Evolutionary conservation across 2,888 invertebrate species (phyloP).

Genomic region (Mythimna loreyi): DNA sequence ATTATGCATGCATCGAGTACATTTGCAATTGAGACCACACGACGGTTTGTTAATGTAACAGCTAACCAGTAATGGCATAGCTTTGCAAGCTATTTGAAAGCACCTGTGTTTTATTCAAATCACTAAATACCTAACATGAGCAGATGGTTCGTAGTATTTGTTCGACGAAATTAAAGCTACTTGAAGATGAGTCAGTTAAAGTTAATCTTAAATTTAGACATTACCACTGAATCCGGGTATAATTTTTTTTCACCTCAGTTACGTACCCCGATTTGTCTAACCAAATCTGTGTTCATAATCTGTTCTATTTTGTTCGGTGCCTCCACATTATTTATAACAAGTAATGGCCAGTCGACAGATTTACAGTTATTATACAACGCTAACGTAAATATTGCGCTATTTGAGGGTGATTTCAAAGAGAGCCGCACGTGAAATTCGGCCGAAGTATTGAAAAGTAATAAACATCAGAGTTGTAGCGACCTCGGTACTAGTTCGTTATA

Average conservation of each 20-base stretch:
- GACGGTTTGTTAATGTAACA: slow-evolving; percentile 52
- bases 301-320: slow-evolving; percentile 81
- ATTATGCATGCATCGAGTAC: slow-evolving; percentile 51
- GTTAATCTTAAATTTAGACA: slow-evolving; percentile 27
- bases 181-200: slow-evolving; percentile 21
- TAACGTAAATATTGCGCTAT: slow-evolving; percentile 83
- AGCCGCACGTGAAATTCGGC: slow-evolving; percentile 77
- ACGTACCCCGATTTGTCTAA: slow-evolving; percentile 57
- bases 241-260: slow-evolving; percentile 42
- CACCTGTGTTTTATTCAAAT: slow-evolving; percentile 54
- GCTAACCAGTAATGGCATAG: slow-evolving; percentile 49
- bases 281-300: slow-evolving; percentile 71
- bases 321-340: slow-evolving; percentile 77
- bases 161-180: slow-evolving; percentile 12
- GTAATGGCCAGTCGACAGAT: slow-evolving; percentile 84
- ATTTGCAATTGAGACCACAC: slow-evolving; percentile 62
- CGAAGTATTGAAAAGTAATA: slow-evolving; percentile 82
- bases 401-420: slow-evolving; percentile 83
- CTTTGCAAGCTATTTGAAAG: slow-evolving; percentile 51
- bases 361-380: slow-evolving; percentile 82
- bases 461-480: slow-evolving; percentile 76
- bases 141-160: slow-evolving; percentile 33
- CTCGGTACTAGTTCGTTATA: slow-evolving; percentile 71
- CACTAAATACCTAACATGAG: slow-evolving; percentile 35
- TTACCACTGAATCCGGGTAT: slow-evolving; percentile 37